Evolutionary conservation across 2,888 invertebrate species (phyloP).

Genomic region (Syritta pipiens): DNA sequence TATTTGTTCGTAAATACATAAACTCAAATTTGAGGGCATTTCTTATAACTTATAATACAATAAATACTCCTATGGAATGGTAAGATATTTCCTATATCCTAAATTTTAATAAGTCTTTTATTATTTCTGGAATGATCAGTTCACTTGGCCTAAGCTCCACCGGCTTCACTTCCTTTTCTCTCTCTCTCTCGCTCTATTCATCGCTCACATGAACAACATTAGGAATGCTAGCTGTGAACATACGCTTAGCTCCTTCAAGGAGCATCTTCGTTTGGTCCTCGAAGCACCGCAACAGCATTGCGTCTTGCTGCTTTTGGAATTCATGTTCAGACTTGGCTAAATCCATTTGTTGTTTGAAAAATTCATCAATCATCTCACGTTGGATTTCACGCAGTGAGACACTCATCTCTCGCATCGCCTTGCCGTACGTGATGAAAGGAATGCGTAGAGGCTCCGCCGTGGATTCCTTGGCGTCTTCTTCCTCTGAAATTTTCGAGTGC

Average conservation of each 20-base stretch:
- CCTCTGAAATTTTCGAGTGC: conserved; percentile 23
- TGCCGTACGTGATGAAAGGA: conserved; percentile 71
- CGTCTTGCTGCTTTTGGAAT: conserved; percentile 77
- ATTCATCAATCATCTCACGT: conserved; percentile 75
- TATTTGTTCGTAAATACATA: conserved; percentile 47
- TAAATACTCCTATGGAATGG: conserved; percentile 62
- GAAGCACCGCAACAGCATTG: conserved; percentile 74
- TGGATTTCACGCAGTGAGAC: conserved; percentile 74
- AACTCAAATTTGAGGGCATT: conserved; percentile 21
- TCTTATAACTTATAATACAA: conserved; percentile 36
- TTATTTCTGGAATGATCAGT: conserved; percentile 60
- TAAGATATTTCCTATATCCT: conserved; percentile 38
- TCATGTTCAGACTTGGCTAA: conserved; percentile 76
- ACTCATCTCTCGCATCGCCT: conserved; percentile 75
- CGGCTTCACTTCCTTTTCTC: no score
- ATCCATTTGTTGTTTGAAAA: conserved; percentile 76
- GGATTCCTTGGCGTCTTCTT: conserved; percentile 38
- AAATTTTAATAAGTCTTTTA: conserved; percentile 62
- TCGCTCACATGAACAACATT: conserved; percentile 61
- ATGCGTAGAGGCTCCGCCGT: conserved; percentile 35
- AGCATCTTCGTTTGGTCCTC: conserved; percentile 75
- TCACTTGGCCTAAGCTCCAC: conserved; percentile 31
- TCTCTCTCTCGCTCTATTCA: conserved; percentile 33
- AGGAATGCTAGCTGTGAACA: conserved; percentile 46
- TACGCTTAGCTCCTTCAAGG: conserved; percentile 70